Evolutionary conservation across 2,888 invertebrate genomes (phyloP), one percentile per base, ranked within the genome.

Genomic region (Caenorhabditis zanzibari): DNA sequence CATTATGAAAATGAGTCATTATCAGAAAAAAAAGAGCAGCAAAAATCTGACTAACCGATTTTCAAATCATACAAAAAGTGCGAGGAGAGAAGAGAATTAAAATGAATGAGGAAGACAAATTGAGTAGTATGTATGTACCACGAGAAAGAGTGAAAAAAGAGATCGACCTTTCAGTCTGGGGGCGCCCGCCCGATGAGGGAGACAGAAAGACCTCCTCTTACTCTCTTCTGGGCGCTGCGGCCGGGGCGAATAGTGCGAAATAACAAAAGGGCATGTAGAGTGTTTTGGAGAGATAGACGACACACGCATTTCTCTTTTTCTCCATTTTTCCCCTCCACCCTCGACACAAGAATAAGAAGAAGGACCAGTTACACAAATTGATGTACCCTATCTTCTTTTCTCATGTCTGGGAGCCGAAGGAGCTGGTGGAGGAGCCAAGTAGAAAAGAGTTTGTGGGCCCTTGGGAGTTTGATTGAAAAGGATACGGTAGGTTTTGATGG

Each of bases 221-320:
- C 38, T 38, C 38, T 38, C 32, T 32, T 32, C 32, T 32, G 32
- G 58, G 59, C 49, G 72, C 58, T 68, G 68, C 68, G 68, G 47
- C 38, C 19, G 58, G n/a, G 19, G 28, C 26, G 58, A 56, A 58
- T 44, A 72, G 72, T 59, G 47, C 71, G 71, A 79, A 79, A 79
- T 79, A 79, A 79, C 79, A 79, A 79, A 79, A 79, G 79, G 63
- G 79, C 79, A 79, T 79, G 64, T 69, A 71, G 79, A 77, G 77
- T 77, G 63, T 77, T 61, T 63, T 69, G 52, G 77, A 71, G 79
- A 79, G 63, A 79, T 61, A 77, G 71, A 63, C 63, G 77, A 44
- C 52, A 56, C 41, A 56, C 41, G 44, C 47, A 59, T 28, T 71
- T 28, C 26, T 54, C 19, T 54, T 22, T 41, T 54, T 56, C 41